A percentile compares a stretch with the other conserved stretches of the same genome.
Evolutionary conservation across 2,888 invertebrate genomes (phyloP).

Genomic region (Erannis defoliaria): DNA sequence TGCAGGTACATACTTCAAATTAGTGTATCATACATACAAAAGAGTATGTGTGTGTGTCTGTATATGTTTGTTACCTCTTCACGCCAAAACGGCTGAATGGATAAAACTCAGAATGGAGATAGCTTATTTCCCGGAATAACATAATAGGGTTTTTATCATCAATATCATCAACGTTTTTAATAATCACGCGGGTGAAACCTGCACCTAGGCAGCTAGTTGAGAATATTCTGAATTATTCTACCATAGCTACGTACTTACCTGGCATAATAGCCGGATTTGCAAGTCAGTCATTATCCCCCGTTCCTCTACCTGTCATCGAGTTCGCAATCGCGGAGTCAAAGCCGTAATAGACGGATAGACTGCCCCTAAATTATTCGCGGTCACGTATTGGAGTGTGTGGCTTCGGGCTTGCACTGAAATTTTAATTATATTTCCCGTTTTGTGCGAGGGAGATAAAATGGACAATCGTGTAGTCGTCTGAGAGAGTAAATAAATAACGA

Average conservation of each 20-base stretch:
- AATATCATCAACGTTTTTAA: no score
- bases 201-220: no score
- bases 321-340: conserved; percentile 68
- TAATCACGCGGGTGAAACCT: no score
- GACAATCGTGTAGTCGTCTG: conserved; percentile 48
- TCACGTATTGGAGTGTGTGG: conserved; percentile 73
- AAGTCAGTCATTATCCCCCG: conserved; percentile 68
- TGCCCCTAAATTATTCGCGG: conserved; percentile 79
- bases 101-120: no score
- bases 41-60: no score
- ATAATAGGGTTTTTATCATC: no score
- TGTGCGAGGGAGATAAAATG: conserved; percentile 41
- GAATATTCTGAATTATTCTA: no score
- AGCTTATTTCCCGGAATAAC: no score
- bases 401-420: conserved; percentile 78
- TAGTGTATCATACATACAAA: no score
- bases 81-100: no score
- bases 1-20: no score
- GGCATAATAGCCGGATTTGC: conserved; percentile 53
- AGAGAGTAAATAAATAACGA: not conserved
- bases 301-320: conserved; percentile 55
- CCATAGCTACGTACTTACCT: not conserved
- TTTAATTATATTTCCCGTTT: conserved; percentile 69
- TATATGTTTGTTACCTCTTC: no score
- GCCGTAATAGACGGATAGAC: conserved; percentile 64